A percentile compares a stretch with the other conserved stretches of the same genome.
These are phyloP conservation scores for Halichoeres trimaculatus DNA, from an alignment of 2,113 vertebrate genomes.

Conservation along the genomic window DNA sequence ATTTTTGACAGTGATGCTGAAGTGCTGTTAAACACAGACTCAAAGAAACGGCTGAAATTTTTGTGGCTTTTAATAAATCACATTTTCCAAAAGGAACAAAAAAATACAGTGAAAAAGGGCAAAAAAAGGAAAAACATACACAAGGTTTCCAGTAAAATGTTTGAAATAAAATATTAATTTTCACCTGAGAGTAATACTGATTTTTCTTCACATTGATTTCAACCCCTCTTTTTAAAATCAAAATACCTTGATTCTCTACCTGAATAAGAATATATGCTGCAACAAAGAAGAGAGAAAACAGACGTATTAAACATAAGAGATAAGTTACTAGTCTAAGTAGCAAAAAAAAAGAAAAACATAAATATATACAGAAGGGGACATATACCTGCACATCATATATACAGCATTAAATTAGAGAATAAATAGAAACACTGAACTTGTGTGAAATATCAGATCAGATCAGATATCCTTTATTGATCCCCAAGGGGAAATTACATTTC, in stretches of 20 bases:
- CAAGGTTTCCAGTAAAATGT: constrained; percentile 12
- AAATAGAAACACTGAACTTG: constrained; percentile 72
- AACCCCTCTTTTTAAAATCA: neutral
- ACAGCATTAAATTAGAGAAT: constrained; percentile 75
- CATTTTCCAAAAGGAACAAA: constrained; percentile 33
- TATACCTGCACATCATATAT: constrained; percentile 46
- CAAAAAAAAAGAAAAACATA: constrained; percentile 42
- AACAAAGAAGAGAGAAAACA: constrained; percentile 44
- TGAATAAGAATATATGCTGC: constrained; percentile 27
- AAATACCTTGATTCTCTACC: constrained; percentile 1
- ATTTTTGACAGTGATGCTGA: constrained; percentile 19
- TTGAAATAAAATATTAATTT: neutral
- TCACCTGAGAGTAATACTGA: constrained; percentile 62
- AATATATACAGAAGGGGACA: constrained; percentile 58
- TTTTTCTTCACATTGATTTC: neutral
- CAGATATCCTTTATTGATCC: no score
- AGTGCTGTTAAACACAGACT: constrained; percentile 9
- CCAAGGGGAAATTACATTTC: no score
- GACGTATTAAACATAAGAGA: constrained; percentile 29
- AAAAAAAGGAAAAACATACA: neutral
- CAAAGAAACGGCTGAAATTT: constrained; percentile 5
- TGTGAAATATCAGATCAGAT: constrained; percentile 59
- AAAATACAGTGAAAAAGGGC: constrained; percentile 24
- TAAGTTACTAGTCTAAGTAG: constrained; percentile 17
- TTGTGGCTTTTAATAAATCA: constrained; percentile 56